phyloP scores from a whole-genome alignment of 2,888 invertebrate genomes.

The Diadegma fenestrale region DNA sequence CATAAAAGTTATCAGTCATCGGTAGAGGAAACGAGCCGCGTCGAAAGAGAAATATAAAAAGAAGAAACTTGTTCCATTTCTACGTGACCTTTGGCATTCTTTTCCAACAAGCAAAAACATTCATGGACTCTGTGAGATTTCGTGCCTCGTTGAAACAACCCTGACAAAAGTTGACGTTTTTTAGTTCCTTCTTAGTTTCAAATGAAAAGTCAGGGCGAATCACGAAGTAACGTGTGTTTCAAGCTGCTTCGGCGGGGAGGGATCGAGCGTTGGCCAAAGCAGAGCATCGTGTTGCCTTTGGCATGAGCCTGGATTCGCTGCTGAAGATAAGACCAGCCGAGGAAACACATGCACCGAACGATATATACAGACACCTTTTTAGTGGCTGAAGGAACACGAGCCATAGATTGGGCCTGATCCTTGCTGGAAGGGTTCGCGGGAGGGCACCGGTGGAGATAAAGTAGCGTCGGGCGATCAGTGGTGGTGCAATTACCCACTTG shows the following conservation, averaged over 20 bases:
- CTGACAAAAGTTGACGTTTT: constrained; percentile 22
- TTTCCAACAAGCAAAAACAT: background rate
- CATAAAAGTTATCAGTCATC: constrained; percentile 19
- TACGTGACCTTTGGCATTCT: constrained; percentile 35
- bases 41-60: too few species aligned
- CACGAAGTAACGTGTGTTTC: constrained; percentile 35
- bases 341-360: background rate
- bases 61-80: constrained; percentile 35
- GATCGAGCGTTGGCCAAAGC: constrained; percentile 2
- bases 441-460: constrained; percentile 61
- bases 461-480: constrained; percentile 65
- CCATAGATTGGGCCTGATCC: constrained; percentile 25
- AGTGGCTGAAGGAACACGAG: constrained; percentile 16
- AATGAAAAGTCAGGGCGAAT: constrained; percentile 32
- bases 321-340: constrained; percentile 41
- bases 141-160: background rate
- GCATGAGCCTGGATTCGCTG: constrained; percentile 51
- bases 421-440: constrained; percentile 39
- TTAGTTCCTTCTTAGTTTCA: background rate
- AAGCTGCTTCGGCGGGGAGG: constrained; percentile 9
- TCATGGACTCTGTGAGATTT: background rate
- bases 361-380: constrained; percentile 3
- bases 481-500: constrained; percentile 69
- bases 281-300: constrained; percentile 18
- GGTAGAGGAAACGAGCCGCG: too few species aligned